Percentiles rank a stretch among this genome's conserved stretches.
Evolutionary conservation across 2,888 invertebrate species (phyloP).

Genomic region (Cyclophora albipunctata): DNA sequence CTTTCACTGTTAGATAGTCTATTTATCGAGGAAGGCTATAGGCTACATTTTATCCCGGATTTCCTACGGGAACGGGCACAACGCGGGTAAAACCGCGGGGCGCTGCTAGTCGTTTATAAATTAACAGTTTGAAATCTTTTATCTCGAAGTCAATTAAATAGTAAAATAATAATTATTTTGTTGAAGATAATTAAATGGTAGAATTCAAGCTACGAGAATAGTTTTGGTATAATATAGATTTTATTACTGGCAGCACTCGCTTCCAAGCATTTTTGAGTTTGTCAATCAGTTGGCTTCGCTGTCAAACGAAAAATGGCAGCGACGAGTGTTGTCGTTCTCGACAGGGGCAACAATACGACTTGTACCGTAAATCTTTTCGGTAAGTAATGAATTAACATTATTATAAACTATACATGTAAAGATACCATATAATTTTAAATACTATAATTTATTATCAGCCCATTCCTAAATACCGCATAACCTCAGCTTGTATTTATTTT

Average conservation of each 20-base stretch:
- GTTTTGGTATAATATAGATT: no score
- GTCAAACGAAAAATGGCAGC: conserved; percentile 82
- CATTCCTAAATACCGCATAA: conserved; percentile 35
- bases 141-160: no score
- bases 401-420: conserved; percentile 1
- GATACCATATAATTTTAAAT: neutral
- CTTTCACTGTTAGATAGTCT: no score
- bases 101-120: no score
- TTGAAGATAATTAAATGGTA: conserved; percentile 1
- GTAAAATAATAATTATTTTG: no score
- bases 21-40: no score
- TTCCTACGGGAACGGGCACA: no score
- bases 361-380: conserved; percentile 97
- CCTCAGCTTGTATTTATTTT: conserved; percentile 56
- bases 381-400: conserved; percentile 64
- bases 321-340: conserved; percentile 95
- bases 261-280: conserved; percentile 25
- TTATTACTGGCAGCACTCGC: conserved; percentile 11
- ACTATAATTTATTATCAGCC: conserved; percentile 6
- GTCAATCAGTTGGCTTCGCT: conserved; percentile 66
- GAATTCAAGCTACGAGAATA: neutral
- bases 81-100: no score
- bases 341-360: conserved; percentile 96
- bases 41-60: no score
- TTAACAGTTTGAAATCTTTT: no score